Evolutionary conservation across 2,797 vertebrate species (phyloP), one percentile per base, ranked within the genome.

Genomic region (Rhadinocentrus ornatus): DNA sequence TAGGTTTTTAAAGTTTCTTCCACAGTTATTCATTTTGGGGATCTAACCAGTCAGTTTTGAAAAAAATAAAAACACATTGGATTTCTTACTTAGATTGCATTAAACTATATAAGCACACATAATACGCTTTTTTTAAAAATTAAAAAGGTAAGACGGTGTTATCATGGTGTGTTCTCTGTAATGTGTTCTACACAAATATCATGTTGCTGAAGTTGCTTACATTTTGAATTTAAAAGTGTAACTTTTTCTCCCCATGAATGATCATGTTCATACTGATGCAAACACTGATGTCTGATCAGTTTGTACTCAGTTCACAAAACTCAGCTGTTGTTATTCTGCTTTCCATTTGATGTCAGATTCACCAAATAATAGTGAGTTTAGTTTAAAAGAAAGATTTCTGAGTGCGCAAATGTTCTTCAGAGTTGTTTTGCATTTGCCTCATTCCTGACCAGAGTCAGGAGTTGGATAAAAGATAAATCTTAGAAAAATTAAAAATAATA

Each of bases 331-430:
- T 56, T 27, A 0, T 65, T 70, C 26, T 56, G 20, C 39, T 39
- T 34, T 69, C 62, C 65, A 63, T 50, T 20, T 79, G 11, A 66
- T 62, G 78, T 62, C 64, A 66, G 48, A 80, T 82, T 77, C 63
- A 71, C 46, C 64, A 60, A 44, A 61, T 65, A 63, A 35, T 26
- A 24, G 31, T 1, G 8, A 26, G 46, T 39, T 29, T 8, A 26
- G 46, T 31, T 24, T 6, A 56, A 24, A 24, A 22, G 12, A 32
- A 15, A 27, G 15, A 44, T 44, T 53, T 52, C 26, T 26, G n/a
- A 24, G n/a, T 15, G 12, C 5, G 12, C 12, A 27, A 41, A 26
- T 5, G 7, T 24, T 18, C 20, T 13, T 53, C 50, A 53, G 22
- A 15, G 50, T 53, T 24, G 2, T 26, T 24, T 12, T 6, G 16